phyloP scores from a whole-genome alignment of 2,797 vertebrate genomes.

The Myripristis jacobus region DNA sequence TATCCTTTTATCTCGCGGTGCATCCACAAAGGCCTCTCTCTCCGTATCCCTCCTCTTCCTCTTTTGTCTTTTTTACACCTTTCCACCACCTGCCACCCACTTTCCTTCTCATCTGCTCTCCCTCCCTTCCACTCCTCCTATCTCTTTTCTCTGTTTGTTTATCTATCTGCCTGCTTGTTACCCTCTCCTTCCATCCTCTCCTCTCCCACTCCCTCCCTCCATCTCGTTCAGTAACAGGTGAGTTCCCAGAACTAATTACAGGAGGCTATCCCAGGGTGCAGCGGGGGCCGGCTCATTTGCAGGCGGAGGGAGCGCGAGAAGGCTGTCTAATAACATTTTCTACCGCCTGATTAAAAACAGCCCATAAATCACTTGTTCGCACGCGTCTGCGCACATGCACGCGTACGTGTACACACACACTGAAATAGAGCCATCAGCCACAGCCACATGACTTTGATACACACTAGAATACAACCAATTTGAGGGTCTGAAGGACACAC shows the following conservation, averaged over 20 bases:
- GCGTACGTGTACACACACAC: background rate
- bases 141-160: constrained; percentile 48
- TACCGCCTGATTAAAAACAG: constrained; percentile 78
- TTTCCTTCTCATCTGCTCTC: background rate
- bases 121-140: background rate
- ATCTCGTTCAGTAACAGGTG: constrained; percentile 75
- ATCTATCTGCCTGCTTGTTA: constrained; percentile 54
- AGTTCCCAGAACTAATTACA: constrained; percentile 81
- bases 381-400: constrained; percentile 36
- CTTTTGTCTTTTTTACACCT: constrained; percentile 4
- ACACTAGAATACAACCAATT: constrained; percentile 44
- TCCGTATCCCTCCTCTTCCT: background rate
- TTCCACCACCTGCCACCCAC: constrained; percentile 5
- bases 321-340: constrained; percentile 80
- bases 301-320: constrained; percentile 58
- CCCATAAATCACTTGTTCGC: constrained; percentile 76
- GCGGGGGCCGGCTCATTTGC: constrained; percentile 72
- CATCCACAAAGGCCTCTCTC: too few relatives aligned
- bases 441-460: constrained; percentile 38
- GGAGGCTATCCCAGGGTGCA: constrained; percentile 75
- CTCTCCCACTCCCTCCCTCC: constrained; percentile 10
- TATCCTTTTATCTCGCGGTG: background rate
- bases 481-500: constrained; percentile 36
- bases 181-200: constrained; percentile 38
- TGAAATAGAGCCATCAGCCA: constrained; percentile 60